phyloP scores from a whole-genome alignment of 2,797 vertebrate genomes.

The Carduelis carduelis region DNA sequence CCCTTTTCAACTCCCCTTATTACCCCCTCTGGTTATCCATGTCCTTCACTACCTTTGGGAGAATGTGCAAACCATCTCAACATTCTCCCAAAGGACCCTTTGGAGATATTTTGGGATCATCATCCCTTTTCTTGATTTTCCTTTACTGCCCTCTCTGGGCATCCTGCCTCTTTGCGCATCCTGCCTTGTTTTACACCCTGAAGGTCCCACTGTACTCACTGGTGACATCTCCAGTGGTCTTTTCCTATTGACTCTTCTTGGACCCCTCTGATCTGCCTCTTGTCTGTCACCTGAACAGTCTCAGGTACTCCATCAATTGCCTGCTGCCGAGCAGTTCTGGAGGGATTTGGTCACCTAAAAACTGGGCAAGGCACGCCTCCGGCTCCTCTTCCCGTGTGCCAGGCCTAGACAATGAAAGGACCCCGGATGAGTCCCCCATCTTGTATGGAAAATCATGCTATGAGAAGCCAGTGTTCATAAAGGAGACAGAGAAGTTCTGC shows the following conservation, averaged over 20 bases:
- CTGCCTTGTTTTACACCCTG: neutral
- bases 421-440: accelerated
- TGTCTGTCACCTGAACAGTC: neutral
- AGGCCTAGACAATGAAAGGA: neutral
- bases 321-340: neutral
- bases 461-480: neutral
- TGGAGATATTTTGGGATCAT: neutral
- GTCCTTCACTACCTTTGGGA: neutral
- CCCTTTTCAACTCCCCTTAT: neutral
- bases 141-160: neutral
- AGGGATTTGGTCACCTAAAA: neutral
- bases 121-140: neutral
- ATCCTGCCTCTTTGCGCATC: neutral
- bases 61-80: neutral
- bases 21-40: neutral
- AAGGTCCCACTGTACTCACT: neutral
- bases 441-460: neutral
- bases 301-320: neutral
- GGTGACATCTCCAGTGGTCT: neutral
- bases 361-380: accelerated
- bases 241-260: neutral
- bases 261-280: accelerated
- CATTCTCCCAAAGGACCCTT: neutral
- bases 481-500: neutral
- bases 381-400: neutral